Evolutionary conservation across 2,113 vertebrate genomes (phyloP), one percentile per base, ranked within the genome.

Genomic region (Mohoua ochrocephala): DNA sequence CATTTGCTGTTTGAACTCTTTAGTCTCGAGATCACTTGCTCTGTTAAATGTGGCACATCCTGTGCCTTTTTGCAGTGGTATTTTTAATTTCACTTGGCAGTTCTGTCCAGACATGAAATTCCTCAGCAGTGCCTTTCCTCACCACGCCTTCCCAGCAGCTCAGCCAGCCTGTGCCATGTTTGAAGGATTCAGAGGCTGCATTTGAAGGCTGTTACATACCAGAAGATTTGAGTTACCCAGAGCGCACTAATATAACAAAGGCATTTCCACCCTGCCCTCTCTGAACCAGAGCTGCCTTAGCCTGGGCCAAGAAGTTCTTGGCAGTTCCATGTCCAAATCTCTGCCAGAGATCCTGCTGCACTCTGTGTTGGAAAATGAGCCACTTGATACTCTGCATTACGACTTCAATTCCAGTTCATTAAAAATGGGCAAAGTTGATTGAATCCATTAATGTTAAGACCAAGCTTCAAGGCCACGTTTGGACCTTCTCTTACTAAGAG

Each of bases 221-320:
- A 84, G 69, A 45, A 86, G 31, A 84, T 74, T 69, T 71, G 50
- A 82, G 59, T 94, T 96, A 83, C 56, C 81, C 87, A 7, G 42
- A 52, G 52, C 15, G 24, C 83, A 71, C 50, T 82, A 69, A 87
- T 93, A 42, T 6, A 91, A 93, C 78, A 93, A 84, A 94, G 70
- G 67, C 45, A 15, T 95, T 97, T 94, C 89, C 57, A 87, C 37
- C 54, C 75, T 89, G 81, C 41, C 64, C 59, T 90, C 54, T 85
- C 53, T 92, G 82, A 88, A 78, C 68, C 63, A 89, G 86, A 94
- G 61, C 87, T 92, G 26, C 37, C 42, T 64, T 64, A 28, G 28
- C 12, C 53, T 68, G 20, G 60, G 92, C 95, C 92, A 95, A 41
- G 71, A 93, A 71, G n/a, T 70, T 94, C 61, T 84, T 95, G 91